Evolutionary conservation across 2,797 vertebrate species (phyloP), one percentile per base, ranked within the genome.

Genomic region (Otolemur crassicaudatus): DNA sequence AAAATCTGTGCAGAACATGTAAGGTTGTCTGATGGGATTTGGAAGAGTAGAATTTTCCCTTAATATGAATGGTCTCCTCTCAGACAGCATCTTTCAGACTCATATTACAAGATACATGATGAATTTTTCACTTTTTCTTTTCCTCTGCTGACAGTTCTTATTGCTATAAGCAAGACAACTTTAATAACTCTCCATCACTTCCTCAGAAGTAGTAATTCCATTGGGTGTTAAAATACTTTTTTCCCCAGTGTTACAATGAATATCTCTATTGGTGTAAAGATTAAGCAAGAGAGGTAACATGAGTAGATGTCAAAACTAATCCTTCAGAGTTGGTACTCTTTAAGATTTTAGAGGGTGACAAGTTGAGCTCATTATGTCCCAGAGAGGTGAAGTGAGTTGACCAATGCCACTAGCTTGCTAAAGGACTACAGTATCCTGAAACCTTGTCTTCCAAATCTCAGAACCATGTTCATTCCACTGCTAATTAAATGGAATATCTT

Each of bases 191-290:
- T 83, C 60, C 63, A 87, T 27, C 70, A 73, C 27, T 88, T 96
- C 27, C 63, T 94, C 65, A 60, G 82, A 92, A 85, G 63, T 7
- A 87, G 85, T 46, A 87, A 77, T 93, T 93, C 83, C 95, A 20
- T 88, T 95, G 34, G 16, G 49, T 94, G n/a, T 61, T 76, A 77
- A 95, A 73, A 94, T 81, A 69, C 25, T 91, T 56, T 73, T 29
- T 89, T 69, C 46, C 12, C 75, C 27, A 20, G 46, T 72, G 95
- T 67, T 95, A 77, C 40, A 56, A 19, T 29, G 67, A 94, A 40
- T 92, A 94, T 96, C 95, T 91, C 93, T 34, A 93, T 87, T 85
- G 88, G 20, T 43, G 34, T 87, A 70, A 95, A 89, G 37, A 93
- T 89, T 94, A 94, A 92, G 56, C 80, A 89, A 80, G 43, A 86